Evolutionary conservation across 2,113 vertebrate genomes (phyloP).

Genomic region (Paralichthys olivaceus): DNA sequence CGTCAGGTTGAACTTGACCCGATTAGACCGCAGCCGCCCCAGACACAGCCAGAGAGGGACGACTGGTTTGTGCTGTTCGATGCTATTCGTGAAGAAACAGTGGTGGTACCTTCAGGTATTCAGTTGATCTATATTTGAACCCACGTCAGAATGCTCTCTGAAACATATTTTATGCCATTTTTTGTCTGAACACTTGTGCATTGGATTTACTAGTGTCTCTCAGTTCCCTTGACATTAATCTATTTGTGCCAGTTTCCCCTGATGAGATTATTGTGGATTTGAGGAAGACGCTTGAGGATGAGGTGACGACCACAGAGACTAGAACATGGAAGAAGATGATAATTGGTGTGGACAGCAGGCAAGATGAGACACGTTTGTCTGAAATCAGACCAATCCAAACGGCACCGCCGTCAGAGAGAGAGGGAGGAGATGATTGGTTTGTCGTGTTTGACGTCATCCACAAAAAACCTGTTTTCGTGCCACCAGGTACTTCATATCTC

Average conservation of each 20-base stretch:
- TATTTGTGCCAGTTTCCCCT: constrained; percentile 47
- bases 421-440: constrained; percentile 67
- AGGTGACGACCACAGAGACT: constrained; percentile 50
- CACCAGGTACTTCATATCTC: constrained; percentile 58
- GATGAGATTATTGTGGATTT: constrained; percentile 39
- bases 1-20: constrained; percentile 24
- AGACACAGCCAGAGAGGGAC: constrained; percentile 45
- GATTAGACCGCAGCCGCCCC: constrained; percentile 35
- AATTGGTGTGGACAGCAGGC: constrained; percentile 52
- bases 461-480: constrained; percentile 35
- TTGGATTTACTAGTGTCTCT: not conserved
- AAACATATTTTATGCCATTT: not conserved
- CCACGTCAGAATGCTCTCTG: not conserved
- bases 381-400: constrained; percentile 39
- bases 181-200: not conserved
- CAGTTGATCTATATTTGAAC: not conserved
- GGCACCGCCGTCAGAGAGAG: constrained; percentile 24
- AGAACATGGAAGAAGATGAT: constrained; percentile 49
- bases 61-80: constrained; percentile 66
- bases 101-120: constrained; percentile 60
- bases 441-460: constrained; percentile 37
- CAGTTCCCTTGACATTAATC: constrained; percentile 26
- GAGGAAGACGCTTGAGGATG: constrained; percentile 35
- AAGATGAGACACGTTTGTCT: constrained; percentile 45
- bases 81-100: constrained; percentile 21